Percentiles rank a stretch among this genome's conserved stretches.
phyloP scores from a whole-genome alignment of 1,140 invertebrate genomes.

The Neodiprion fabricii region DNA sequence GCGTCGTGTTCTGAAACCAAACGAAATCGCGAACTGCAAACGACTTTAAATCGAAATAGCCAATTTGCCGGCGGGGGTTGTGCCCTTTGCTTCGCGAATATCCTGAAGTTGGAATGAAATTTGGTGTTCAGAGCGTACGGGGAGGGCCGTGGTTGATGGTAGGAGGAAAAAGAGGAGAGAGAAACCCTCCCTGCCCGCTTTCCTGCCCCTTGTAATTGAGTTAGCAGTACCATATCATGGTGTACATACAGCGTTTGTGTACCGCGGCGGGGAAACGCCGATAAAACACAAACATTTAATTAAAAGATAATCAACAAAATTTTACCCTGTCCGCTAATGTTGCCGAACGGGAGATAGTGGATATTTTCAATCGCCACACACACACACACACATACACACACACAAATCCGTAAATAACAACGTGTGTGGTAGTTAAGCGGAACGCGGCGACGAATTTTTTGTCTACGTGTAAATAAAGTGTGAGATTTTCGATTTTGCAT shows the following conservation, averaged over 20 bases:
- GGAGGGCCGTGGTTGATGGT: not conserved
- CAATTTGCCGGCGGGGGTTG: slow-evolving; percentile 2
- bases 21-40: not conserved
- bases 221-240: slow-evolving; percentile 1
- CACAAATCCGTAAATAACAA: not conserved
- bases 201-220: not conserved
- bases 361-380: not conserved
- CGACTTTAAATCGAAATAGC: slow-evolving; percentile 7
- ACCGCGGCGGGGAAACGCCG: slow-evolving; percentile 32
- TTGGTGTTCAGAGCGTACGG: slow-evolving; percentile 3
- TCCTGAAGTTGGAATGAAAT: slow-evolving; percentile 7
- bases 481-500: too few relatives aligned
- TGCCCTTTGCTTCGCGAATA: slow-evolving; percentile 2
- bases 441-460: too few relatives aligned
- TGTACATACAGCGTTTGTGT: not conserved
- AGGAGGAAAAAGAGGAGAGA: not conserved
- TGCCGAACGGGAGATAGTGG: slow-evolving; percentile 47
- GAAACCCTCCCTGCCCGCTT: not conserved
- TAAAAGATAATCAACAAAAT: slow-evolving; percentile 58
- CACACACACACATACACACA: not conserved
- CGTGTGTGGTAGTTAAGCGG: not conserved
- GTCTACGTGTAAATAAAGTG: too few relatives aligned
- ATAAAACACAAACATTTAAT: slow-evolving; percentile 58
- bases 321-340: slow-evolving; percentile 47
- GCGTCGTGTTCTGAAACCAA: slow-evolving; percentile 2